Conservation (phyloP, 92 coral and sea anemone species). For the Palythoa heliodiscus region DNA sequence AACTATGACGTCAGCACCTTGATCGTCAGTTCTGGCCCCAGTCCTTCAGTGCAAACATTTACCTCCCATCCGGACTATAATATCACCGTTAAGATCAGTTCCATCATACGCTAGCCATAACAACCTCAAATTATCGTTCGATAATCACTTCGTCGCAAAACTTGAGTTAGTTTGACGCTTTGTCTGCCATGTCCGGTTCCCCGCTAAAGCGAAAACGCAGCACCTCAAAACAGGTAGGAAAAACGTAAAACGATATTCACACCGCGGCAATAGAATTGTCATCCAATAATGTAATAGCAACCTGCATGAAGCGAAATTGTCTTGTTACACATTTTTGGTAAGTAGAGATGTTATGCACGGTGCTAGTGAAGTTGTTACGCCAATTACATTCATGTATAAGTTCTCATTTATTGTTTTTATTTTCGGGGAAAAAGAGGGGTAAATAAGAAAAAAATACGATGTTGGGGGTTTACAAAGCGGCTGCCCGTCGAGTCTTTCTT, state of each 20-base stretch:
- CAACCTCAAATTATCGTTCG: neutral
- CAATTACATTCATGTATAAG: neutral
- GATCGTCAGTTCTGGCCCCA: neutral
- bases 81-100: neutral
- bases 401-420: neutral
- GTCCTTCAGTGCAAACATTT: neutral
- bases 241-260: neutral
- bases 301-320: neutral
- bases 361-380: neutral
- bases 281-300: neutral
- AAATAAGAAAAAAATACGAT: neutral
- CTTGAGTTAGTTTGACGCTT: neutral
- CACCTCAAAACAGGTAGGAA: conserved; percentile 35
- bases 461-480: neutral
- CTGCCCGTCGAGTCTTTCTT: neutral
- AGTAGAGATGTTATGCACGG: neutral
- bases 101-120: conserved; percentile 4
- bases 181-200: conserved; percentile 14
- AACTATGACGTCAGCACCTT: neutral
- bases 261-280: neutral
- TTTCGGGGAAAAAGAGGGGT: neutral
- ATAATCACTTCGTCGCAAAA: neutral
- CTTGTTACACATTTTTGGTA: neutral
- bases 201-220: conserved; percentile 40
- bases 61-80: neutral